A percentile compares a stretch with the other conserved stretches of the same genome.
Evolutionary conservation across 2,113 vertebrate species (phyloP).

Genomic region (Gracilinanus agilis): DNA sequence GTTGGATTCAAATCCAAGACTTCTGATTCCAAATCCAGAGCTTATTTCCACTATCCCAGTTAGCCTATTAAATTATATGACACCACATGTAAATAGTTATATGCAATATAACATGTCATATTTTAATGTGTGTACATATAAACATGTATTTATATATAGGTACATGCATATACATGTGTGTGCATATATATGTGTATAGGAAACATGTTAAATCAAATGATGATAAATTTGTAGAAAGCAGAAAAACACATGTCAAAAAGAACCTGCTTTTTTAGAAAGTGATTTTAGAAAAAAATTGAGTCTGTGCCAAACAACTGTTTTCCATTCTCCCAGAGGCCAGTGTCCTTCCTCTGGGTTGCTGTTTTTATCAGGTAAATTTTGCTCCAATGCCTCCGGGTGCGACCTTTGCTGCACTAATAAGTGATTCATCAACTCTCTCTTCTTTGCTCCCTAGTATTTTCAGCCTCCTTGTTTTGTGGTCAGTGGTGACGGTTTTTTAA

Average conservation of each 20-base stretch:
- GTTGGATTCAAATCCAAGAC: background rate
- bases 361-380: background rate
- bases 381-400: background rate
- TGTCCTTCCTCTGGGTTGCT: background rate
- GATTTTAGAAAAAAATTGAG: background rate
- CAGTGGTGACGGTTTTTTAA: background rate
- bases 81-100: background rate
- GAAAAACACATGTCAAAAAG: background rate
- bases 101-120: background rate
- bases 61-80: background rate
- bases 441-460: background rate
- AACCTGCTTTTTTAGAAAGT: conserved; percentile 26
- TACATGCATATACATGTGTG: conserved; percentile 25
- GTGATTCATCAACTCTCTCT: conserved; percentile 8
- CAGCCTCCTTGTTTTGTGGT: background rate
- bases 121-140: too few species aligned
- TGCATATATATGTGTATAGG: background rate
- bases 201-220: background rate
- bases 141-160: conserved; percentile 11
- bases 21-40: background rate
- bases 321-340: background rate
- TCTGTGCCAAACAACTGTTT: background rate
- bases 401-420: background rate
- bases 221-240: background rate
- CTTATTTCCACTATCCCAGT: background rate